Conservation (phyloP, 2,797 vertebrate genomes). For the Neosilurus hyrtlii region DNA sequence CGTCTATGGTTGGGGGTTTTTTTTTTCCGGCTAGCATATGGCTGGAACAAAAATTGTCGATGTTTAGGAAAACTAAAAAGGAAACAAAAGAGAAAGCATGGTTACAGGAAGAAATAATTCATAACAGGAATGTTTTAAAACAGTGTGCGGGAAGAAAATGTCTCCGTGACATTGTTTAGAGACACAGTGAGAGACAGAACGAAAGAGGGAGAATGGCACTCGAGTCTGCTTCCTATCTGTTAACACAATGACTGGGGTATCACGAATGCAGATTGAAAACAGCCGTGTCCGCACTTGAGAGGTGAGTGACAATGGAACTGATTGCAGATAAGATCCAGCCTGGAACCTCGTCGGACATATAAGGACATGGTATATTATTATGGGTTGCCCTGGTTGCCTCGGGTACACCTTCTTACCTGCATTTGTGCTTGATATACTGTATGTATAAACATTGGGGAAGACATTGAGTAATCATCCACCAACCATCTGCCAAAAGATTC, state of each 20-base stretch:
- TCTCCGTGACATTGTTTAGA: constrained; percentile 47
- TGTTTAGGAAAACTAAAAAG: constrained; percentile 29
- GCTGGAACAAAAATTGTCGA: constrained; percentile 7
- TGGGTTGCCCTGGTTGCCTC: not conserved
- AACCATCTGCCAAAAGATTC: not conserved
- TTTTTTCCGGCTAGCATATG: not conserved
- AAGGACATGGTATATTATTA: constrained; percentile 20
- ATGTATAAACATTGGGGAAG: not conserved
- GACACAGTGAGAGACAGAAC: constrained; percentile 36
- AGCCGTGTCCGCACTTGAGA: constrained; percentile 47
- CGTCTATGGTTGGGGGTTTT: constrained; percentile 52
- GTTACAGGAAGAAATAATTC: constrained; percentile 55
- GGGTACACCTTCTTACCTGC: not conserved
- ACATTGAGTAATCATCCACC: no score
- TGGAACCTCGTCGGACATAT: constrained; percentile 30
- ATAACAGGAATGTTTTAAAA: constrained; percentile 59
- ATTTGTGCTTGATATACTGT: not conserved
- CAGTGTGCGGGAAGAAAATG: constrained; percentile 35
- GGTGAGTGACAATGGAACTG: constrained; percentile 49
- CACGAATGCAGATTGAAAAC: constrained; percentile 39
- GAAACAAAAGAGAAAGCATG: constrained; percentile 18
- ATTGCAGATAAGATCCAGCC: constrained; percentile 44
- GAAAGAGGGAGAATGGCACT: constrained; percentile 27
- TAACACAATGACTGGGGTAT: constrained; percentile 40
- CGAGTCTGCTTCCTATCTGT: constrained; percentile 49